Evolutionary conservation across 2,888 invertebrate species (phyloP).

Genomic region (Apamea crenata): DNA sequence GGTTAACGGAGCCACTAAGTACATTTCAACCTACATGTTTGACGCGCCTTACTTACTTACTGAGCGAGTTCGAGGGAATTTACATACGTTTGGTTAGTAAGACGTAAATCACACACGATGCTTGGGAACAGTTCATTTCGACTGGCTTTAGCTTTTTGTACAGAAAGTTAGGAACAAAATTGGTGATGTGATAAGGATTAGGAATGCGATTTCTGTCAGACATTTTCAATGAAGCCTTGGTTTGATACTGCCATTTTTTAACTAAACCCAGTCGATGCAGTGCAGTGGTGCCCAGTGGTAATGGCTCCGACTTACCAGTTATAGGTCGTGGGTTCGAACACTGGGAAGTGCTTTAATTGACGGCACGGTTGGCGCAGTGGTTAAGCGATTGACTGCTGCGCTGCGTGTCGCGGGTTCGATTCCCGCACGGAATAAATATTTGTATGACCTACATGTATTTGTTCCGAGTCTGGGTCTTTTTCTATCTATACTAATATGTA

Average conservation of each 20-base stretch:
- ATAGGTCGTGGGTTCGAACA: not conserved
- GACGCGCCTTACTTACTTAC: conserved; percentile 58
- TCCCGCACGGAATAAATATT: no score
- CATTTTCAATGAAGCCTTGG: not conserved
- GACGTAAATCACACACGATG: conserved; percentile 32
- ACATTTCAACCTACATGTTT: conserved; percentile 63
- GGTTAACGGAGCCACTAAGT: conserved; percentile 59
- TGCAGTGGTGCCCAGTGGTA: not conserved
- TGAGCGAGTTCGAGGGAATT: conserved; percentile 46
- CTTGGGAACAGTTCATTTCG: conserved; percentile 34
- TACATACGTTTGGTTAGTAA: conserved; percentile 56
- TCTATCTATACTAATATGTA: no score
- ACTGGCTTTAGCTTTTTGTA: conserved; percentile 9
- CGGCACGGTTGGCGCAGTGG: no score
- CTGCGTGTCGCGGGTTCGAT: no score
- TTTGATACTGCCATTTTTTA: not conserved
- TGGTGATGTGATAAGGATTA: not conserved
- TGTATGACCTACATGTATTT: no score
- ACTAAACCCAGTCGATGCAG: not conserved
- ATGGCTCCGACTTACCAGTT: not conserved
- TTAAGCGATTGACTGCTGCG: no score
- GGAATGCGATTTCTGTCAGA: not conserved
- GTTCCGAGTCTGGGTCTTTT: no score
- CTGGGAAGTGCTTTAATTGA: no score
- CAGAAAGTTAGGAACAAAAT: conserved; percentile 14